Evolutionary conservation across 2,888 invertebrate genomes (phyloP).

Genomic region (Autographa pulchrina): DNA sequence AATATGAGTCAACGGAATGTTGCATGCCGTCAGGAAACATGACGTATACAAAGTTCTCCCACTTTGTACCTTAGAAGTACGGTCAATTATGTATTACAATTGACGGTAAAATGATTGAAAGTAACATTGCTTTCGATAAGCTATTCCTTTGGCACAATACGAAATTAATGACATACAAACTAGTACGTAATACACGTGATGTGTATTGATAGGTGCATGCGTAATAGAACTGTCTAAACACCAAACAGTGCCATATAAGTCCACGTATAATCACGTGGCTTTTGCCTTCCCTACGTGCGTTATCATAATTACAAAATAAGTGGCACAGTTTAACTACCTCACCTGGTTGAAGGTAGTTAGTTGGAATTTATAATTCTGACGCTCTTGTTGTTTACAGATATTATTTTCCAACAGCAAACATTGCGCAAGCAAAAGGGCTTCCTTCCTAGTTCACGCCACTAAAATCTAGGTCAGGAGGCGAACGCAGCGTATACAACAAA

Average conservation of each 20-base stretch:
- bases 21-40: slow-evolving; percentile 69
- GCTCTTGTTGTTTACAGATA: slow-evolving; percentile 56
- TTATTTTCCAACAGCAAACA: slow-evolving; percentile 71
- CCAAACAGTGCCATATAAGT: slow-evolving; percentile 49
- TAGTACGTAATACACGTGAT: slow-evolving; percentile 42
- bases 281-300: neutral
- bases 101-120: slow-evolving; percentile 64
- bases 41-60: slow-evolving; percentile 59
- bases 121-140: slow-evolving; percentile 58
- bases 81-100: slow-evolving; percentile 64
- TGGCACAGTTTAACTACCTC: slow-evolving; percentile 3
- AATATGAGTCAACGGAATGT: slow-evolving; percentile 74
- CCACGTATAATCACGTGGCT: slow-evolving; percentile 16
- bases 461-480: slow-evolving; percentile 78
- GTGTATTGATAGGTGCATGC: slow-evolving; percentile 50
- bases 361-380: slow-evolving; percentile 42
- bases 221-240: slow-evolving; percentile 40
- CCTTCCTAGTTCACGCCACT: slow-evolving; percentile 73
- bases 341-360: slow-evolving; percentile 15
- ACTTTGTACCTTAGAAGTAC: slow-evolving; percentile 45
- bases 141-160: slow-evolving; percentile 67
- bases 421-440: slow-evolving; percentile 71
- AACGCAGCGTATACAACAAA: slow-evolving; percentile 49
- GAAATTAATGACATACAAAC: slow-evolving; percentile 48
- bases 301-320: slow-evolving; percentile 7